Percentiles rank a stretch among this genome's conserved stretches.
phyloP scores from a whole-genome alignment of 2,888 invertebrate species.

The Abscondita cerata region DNA sequence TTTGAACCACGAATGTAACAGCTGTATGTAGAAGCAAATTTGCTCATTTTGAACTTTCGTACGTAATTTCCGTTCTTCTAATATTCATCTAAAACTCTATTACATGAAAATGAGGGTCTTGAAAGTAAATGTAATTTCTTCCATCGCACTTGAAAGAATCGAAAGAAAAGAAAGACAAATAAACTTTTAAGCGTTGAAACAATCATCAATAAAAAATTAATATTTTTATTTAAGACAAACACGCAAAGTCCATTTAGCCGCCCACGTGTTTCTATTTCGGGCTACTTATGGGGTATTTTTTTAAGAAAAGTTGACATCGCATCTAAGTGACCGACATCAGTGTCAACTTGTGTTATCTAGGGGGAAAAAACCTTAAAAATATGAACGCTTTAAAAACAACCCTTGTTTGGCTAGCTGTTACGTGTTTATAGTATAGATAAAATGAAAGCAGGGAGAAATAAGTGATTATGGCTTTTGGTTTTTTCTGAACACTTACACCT shows the following conservation, averaged over 20 bases:
- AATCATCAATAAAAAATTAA: no score
- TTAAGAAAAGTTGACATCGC: slow-evolving; percentile 18
- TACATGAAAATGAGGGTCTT: not conserved
- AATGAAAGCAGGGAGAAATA: slow-evolving; percentile 17
- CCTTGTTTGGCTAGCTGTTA: slow-evolving; percentile 25
- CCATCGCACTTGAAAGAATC: not conserved
- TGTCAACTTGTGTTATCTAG: slow-evolving; percentile 24
- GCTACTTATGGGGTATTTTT: slow-evolving; percentile 7
- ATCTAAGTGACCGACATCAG: slow-evolving; percentile 27
- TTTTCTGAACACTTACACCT: no score
- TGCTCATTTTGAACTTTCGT: slow-evolving; percentile 3
- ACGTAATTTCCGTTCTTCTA: slow-evolving; percentile 1
- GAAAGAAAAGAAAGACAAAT: no score
- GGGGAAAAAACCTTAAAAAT: slow-evolving; percentile 23
- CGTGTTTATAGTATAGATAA: slow-evolving; percentile 28
- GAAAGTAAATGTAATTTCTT: slow-evolving; percentile 1
- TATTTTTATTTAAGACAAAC: not conserved
- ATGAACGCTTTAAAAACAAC: slow-evolving; percentile 25
- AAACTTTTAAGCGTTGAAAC: no score
- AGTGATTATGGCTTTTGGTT: slow-evolving; percentile 13
- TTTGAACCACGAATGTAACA: no score
- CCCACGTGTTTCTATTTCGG: not conserved
- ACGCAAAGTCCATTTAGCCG: not conserved
- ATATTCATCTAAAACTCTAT: slow-evolving; percentile 6
- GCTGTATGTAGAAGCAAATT: not conserved